Evolutionary conservation across 2,888 invertebrate species (phyloP), one percentile per base, ranked within the genome.

Genomic region (Cephalotes varians): DNA sequence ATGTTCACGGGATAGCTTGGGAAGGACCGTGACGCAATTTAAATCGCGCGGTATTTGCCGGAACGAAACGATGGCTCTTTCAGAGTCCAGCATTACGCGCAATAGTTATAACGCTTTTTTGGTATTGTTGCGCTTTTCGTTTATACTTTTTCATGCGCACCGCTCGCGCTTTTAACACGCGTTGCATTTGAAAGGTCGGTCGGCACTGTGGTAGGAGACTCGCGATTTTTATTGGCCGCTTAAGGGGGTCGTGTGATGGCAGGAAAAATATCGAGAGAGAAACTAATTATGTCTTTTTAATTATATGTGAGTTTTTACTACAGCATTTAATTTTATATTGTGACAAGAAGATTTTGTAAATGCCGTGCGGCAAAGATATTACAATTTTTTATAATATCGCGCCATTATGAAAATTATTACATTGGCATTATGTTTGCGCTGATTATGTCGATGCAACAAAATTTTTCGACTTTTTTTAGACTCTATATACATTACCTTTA

Each of bases 21-120:
- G 72, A 76, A 88, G 82, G 84, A 82, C 58, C 47, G 83, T 85
- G 84, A 81, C 88, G 90, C 87, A 87, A 90, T 90, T 89, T 86
- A 82, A 90, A 89, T 87, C 85, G 88, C 54, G 87, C 51, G 81
- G 80, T 79, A 88, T 85, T 88, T 83, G 83, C 83, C 84, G 74
- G 81, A 72, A 85, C 85, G 90, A 81, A 88, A 86, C 79, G 90
- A 90, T 81, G 88, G 88, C 73, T 84, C 86, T 88, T 83, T 90
- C 84, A 84, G 34, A 44, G 74, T 81, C 69, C 84, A 67, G 77
- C 83, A 83, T 89, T 89, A 87, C 83, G 82, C 44, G 65, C 76
- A 72, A 74, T 83, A 80, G 88, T 88, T 85, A 85, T 79, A 77
- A 73, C 76, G 74, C 28, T 51, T 62, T 64, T 80, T 60, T 72